Percentiles rank a stretch among this genome's conserved stretches.
Conservation (phyloP, 2,888 invertebrate genomes). For the Trissolcus brochymenae region DNA sequence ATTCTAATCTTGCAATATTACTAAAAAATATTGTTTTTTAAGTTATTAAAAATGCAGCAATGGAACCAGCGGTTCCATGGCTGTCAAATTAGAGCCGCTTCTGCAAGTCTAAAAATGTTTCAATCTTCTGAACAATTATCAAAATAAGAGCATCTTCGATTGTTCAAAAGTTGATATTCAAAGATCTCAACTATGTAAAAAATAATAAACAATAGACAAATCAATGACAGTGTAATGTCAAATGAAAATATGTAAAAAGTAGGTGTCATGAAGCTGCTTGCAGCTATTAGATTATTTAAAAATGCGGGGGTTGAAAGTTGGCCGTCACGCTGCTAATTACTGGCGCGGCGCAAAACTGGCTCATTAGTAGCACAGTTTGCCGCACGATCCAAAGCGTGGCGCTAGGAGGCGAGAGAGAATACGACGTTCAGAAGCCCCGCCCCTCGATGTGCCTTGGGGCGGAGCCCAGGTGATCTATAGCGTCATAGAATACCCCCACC, state of each 20-base stretch:
- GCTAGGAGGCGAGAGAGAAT: conserved; percentile 64
- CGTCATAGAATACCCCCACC: conserved; percentile 75
- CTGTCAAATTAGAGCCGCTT: too few relatives aligned
- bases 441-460: conserved; percentile 60
- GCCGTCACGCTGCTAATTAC: conserved; percentile 30
- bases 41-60: too few relatives aligned
- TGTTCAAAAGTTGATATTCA: too few relatives aligned
- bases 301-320: conserved; percentile 15
- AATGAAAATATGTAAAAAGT: not conserved
- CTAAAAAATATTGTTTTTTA: too few relatives aligned
- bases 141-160: too few relatives aligned
- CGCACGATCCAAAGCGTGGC: conserved; percentile 60
- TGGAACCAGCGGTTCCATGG: too few relatives aligned
- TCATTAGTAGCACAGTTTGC: conserved; percentile 30
- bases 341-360: conserved; percentile 23
- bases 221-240: not conserved
- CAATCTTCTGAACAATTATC: not conserved
- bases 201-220: not conserved
- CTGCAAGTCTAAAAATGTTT: not conserved
- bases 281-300: conserved; percentile 16
- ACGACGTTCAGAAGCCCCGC: conserved; percentile 60
- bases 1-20: too few relatives aligned
- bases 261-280: not conserved
- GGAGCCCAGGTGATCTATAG: conserved; percentile 75
- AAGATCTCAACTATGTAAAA: not conserved